phyloP scores from a whole-genome alignment of 1,140 invertebrate genomes.

The Drosophila lacteicornis region DNA sequence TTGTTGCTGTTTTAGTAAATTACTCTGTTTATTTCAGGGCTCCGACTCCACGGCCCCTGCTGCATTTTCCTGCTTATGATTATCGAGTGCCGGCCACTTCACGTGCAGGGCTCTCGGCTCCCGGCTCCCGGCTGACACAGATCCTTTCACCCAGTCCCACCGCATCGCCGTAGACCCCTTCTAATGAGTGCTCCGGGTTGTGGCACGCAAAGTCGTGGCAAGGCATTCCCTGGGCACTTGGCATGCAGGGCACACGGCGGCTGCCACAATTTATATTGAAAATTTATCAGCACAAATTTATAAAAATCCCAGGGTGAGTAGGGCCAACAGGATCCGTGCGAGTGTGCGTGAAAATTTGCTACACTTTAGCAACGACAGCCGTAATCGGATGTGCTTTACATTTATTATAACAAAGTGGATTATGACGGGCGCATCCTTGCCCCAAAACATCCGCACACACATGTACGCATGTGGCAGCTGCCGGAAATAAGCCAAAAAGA shows the following conservation, averaged over 20 bases:
- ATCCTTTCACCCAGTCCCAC: slow-evolving; percentile 11
- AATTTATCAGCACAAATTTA: slow-evolving; percentile 79
- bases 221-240: slow-evolving; percentile 38
- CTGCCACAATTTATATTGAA: slow-evolving; percentile 72
- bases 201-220: slow-evolving; percentile 54
- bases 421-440: slow-evolving; percentile 77
- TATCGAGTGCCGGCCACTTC: slow-evolving; percentile 69
- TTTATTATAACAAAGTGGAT: slow-evolving; percentile 84
- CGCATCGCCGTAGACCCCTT: not conserved
- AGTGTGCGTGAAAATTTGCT: slow-evolving; percentile 78
- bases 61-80: slow-evolving; percentile 65
- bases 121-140: slow-evolving; percentile 31
- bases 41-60: slow-evolving; percentile 19
- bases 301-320: slow-evolving; percentile 35
- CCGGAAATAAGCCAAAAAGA: slow-evolving; percentile 69
- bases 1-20: slow-evolving; percentile 83
- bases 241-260: slow-evolving; percentile 55
- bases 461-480: slow-evolving; percentile 42
- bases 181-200: slow-evolving; percentile 44
- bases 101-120: slow-evolving; percentile 21
- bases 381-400: slow-evolving; percentile 84
- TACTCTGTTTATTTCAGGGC: slow-evolving; percentile 73
- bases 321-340: slow-evolving; percentile 15
- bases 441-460: slow-evolving; percentile 39
- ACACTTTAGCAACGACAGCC: slow-evolving; percentile 79